Percentiles rank a stretch among this genome's conserved stretches.
Evolutionary conservation across 1,140 invertebrate species (phyloP).

Genomic region (Chironomus tepperi): DNA sequence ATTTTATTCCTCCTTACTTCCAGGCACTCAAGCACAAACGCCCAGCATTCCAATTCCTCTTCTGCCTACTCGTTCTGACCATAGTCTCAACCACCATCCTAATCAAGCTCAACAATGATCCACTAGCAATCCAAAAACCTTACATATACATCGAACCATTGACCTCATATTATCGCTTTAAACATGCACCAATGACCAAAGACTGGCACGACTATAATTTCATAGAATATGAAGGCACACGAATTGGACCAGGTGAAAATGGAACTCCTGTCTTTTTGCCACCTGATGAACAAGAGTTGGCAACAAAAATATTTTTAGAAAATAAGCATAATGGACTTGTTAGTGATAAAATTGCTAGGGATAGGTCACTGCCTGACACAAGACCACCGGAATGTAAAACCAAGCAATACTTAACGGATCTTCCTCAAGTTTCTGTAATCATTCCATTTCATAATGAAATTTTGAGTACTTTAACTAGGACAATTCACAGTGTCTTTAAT

Average conservation of each 20-base stretch:
- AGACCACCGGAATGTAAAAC: constrained; percentile 59
- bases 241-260: constrained; percentile 58
- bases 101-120: neutral
- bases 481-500: constrained; percentile 59
- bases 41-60: neutral
- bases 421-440: constrained; percentile 57
- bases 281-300: constrained; percentile 40
- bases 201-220: constrained; percentile 64
- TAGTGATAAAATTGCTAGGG: constrained; percentile 67
- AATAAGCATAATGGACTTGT: constrained; percentile 76
- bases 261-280: constrained; percentile 53
- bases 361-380: constrained; percentile 69
- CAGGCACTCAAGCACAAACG: neutral
- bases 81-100: neutral
- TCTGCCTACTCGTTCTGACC: neutral
- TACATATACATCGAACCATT: neutral
- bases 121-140: neutral
- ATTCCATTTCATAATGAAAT: constrained; percentile 74
- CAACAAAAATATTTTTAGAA: constrained; percentile 53
- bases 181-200: constrained; percentile 32
- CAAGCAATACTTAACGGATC: constrained; percentile 40
- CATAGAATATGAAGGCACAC: constrained; percentile 49
- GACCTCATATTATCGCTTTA: neutral
- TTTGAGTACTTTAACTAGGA: constrained; percentile 57
- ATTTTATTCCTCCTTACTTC: no score